These are phyloP conservation scores for Epizoanthus ramosus DNA, from an alignment of 92 coral and sea anemone genomes.

Conservation along the genomic window DNA sequence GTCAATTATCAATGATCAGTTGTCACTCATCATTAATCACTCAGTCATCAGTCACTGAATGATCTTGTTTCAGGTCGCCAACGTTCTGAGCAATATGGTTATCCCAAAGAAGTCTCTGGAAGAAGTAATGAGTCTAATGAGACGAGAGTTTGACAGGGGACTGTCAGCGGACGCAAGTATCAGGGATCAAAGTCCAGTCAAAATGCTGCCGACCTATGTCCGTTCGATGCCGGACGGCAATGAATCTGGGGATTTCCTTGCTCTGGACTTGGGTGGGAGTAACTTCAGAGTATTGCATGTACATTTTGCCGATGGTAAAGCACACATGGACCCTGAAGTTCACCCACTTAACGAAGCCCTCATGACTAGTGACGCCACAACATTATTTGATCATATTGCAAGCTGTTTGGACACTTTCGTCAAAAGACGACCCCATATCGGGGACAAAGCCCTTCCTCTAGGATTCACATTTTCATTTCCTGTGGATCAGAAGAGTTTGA, in stretches of 20 bases:
- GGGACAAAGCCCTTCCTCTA: constrained; percentile 73
- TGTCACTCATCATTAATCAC: too few species aligned
- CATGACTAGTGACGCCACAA: constrained; percentile 88
- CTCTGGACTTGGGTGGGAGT: constrained; percentile 96
- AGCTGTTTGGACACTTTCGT: constrained; percentile 88
- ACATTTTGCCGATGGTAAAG: constrained; percentile 66
- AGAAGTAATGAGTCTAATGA: constrained; percentile 72
- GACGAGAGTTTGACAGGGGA: constrained; percentile 82
- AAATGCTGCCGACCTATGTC: constrained; percentile 91
- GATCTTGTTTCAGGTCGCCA: constrained; percentile 55
- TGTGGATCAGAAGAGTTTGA: constrained; percentile 82
- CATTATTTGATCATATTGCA: constrained; percentile 94
- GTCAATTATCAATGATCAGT: too few species aligned
- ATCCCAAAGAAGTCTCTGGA: constrained; percentile 72
- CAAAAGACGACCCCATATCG: constrained; percentile 70
- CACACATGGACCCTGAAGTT: constrained; percentile 81
- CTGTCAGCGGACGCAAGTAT: constrained; percentile 78
- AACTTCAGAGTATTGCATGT: constrained; percentile 89
- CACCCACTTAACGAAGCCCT: constrained; percentile 81
- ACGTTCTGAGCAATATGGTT: constrained; percentile 56
- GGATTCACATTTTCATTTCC: constrained; percentile 99
- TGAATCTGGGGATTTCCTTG: constrained; percentile 89
- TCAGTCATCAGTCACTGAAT: neutral
- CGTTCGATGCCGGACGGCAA: constrained; percentile 87
- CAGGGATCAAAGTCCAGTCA: constrained; percentile 71